Evolutionary conservation across 1,140 invertebrate genomes (phyloP).

Genomic region (Mesaphorura yosii): DNA sequence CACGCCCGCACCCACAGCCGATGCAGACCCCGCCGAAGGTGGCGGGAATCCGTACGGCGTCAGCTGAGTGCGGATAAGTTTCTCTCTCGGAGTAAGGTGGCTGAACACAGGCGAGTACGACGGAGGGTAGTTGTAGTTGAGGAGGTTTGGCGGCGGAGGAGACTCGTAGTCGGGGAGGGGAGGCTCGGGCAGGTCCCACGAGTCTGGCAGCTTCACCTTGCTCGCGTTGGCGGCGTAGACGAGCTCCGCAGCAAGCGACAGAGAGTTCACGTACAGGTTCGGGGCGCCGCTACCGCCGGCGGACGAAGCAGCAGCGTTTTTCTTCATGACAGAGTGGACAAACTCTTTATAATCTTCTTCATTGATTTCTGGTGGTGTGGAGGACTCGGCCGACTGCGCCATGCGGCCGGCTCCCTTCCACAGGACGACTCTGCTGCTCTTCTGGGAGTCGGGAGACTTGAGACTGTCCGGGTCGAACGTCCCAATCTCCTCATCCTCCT

Average conservation of each 20-base stretch:
- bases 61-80: not conserved
- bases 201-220: slow-evolving; percentile 1
- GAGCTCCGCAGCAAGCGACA: slow-evolving; percentile 25
- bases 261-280: slow-evolving; percentile 22
- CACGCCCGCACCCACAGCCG: no score
- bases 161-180: slow-evolving; percentile 20
- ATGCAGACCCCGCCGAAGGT: no score
- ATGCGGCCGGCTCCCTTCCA: not conserved
- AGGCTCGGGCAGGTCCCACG: slow-evolving; percentile 12
- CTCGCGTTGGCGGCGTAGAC: not conserved
- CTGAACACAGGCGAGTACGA: no score
- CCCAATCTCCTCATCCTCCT: slow-evolving; percentile 28
- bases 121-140: not conserved
- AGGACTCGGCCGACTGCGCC: not conserved
- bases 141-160: no score
- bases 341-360: not conserved
- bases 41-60: no score
- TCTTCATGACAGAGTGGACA: not conserved
- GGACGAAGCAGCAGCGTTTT: not conserved
- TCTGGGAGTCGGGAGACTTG: not conserved
- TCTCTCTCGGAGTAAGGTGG: not conserved
- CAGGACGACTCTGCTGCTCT: no score
- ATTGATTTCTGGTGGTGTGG: not conserved
- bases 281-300: not conserved
- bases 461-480: slow-evolving; percentile 28